Percentiles rank a stretch among this genome's conserved stretches.
These are phyloP conservation scores for Xenopus tropicalis DNA, from an alignment of 2,113 vertebrate genomes.

Conservation along the genomic window UCB_Xtro_10.0 CM004444.2:171578001-171578500, in stretches of 20 bases:
- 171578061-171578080: not conserved
- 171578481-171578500: not conserved
- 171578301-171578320: too few species aligned
- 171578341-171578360: not conserved
- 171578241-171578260: not conserved
- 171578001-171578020: not conserved
- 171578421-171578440: not conserved
- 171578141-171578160: too few species aligned
- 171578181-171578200: not conserved
- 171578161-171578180: too few species aligned
- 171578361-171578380: not conserved
- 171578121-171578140: too few species aligned
- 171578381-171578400: slow-evolving; percentile 9
- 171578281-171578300: not conserved
- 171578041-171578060: not conserved
- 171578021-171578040: not conserved
- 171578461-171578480: not conserved
- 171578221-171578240: not conserved
- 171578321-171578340: not conserved
- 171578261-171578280: not conserved
- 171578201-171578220: not conserved
- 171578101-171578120: too few species aligned
- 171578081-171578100: too few species aligned
- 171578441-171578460: not conserved
- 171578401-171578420: slow-evolving; percentile 17